Conservation (phyloP, 2,888 invertebrate genomes). For the Cactoblastis cactorum region DNA sequence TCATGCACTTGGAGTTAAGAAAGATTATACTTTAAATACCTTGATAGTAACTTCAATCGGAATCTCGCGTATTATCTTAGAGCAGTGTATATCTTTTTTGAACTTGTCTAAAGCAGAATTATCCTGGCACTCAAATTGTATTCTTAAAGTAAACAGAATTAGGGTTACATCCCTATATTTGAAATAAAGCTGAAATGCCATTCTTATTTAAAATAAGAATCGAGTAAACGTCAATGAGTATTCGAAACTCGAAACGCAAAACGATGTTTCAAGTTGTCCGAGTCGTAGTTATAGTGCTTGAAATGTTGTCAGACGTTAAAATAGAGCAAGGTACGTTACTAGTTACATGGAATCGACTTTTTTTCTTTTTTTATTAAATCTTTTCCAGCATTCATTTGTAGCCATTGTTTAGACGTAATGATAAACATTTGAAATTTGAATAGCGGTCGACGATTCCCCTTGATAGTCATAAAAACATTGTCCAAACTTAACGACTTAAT, state of each 20-base stretch:
- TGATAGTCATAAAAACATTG: conserved; percentile 56
- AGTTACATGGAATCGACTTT: conserved; percentile 30
- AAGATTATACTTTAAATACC: conserved; percentile 37
- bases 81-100: conserved; percentile 44
- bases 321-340: conserved; percentile 32
- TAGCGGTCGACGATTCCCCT: conserved; percentile 39
- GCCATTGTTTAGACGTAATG: conserved; percentile 47
- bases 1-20: conserved; percentile 40
- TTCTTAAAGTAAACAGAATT: conserved; percentile 34
- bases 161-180: conserved; percentile 33
- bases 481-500: conserved; percentile 71
- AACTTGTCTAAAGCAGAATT: conserved; percentile 42
- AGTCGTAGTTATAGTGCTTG: conserved; percentile 35
- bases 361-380: conserved; percentile 29
- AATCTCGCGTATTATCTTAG: conserved; percentile 64
- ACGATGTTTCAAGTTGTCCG: conserved; percentile 49
- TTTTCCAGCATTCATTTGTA: conserved; percentile 18
- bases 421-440: conserved; percentile 39
- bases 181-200: conserved; percentile 28
- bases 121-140: conserved; percentile 37
- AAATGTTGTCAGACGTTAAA: conserved; percentile 53
- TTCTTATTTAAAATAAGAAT: conserved; percentile 37
- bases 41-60: conserved; percentile 49
- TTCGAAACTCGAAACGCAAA: conserved; percentile 63
- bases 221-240: conserved; percentile 54